A percentile compares a stretch with the other conserved stretches of the same genome.
Conservation (phyloP, 2,113 vertebrate genomes). For the Silurus meridionalis region DNA sequence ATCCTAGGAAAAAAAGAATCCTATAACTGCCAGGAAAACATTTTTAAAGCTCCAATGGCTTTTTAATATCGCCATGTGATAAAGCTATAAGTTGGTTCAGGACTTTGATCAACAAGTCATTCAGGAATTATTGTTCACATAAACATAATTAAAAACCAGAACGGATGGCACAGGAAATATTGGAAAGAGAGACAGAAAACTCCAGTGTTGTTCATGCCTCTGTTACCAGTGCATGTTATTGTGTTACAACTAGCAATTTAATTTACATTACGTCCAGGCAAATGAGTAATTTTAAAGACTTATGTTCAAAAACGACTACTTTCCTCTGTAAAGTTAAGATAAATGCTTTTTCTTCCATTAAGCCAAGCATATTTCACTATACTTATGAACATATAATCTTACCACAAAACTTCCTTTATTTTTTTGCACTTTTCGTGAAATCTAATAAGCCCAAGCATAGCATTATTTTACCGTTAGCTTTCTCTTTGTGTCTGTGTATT, state of each 20-base stretch:
- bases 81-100: conserved; percentile 14
- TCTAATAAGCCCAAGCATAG: conserved; percentile 65
- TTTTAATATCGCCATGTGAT: conserved; percentile 35
- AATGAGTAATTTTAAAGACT: conserved; percentile 65
- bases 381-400: conserved; percentile 69
- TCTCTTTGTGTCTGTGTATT: neutral
- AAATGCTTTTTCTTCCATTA: conserved; percentile 64
- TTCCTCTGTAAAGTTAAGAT: conserved; percentile 60
- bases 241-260: conserved; percentile 70
- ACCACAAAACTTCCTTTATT: conserved; percentile 62
- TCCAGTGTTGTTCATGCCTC: conserved; percentile 28
- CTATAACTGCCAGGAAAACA: conserved; percentile 26
- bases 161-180: conserved; percentile 7
- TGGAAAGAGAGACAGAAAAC: conserved; percentile 13
- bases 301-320: conserved; percentile 63
- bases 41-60: conserved; percentile 16
- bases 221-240: conserved; percentile 66
- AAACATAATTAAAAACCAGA: conserved; percentile 35
- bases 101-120: conserved; percentile 30
- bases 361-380: conserved; percentile 62
- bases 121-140: conserved; percentile 25
- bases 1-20: conserved; percentile 74
- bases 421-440: conserved; percentile 63
- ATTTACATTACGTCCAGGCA: conserved; percentile 64
- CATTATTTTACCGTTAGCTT: conserved; percentile 5